Conservation (phyloP, 1,140 invertebrate genomes). For the Akabosia matsudoensis region DNA sequence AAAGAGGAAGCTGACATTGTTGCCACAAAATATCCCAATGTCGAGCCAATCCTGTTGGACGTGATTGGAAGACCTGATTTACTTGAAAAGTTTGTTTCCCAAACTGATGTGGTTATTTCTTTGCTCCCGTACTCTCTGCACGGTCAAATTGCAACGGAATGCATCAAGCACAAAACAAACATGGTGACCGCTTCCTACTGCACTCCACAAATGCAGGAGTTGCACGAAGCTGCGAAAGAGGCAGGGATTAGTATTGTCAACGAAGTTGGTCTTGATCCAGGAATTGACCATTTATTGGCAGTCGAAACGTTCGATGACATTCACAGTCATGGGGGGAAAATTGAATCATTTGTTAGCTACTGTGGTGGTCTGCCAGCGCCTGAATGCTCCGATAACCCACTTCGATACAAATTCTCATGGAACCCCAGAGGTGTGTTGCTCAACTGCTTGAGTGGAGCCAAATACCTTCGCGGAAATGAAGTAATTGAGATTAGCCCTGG, state of each 20-base stretch:
- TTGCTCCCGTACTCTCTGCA: conserved; percentile 91
- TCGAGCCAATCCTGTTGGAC: conserved; percentile 77
- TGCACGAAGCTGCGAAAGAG: conserved; percentile 75
- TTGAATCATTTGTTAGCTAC: conserved; percentile 93
- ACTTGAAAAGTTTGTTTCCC: conserved; percentile 66
- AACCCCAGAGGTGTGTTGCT: conserved; percentile 84
- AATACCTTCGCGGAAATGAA: conserved; percentile 80
- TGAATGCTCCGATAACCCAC: conserved; percentile 87
- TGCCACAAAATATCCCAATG: conserved; percentile 70
- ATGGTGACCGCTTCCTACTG: conserved; percentile 97
- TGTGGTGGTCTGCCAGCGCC: conserved; percentile 81
- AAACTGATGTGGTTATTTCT: conserved; percentile 81
- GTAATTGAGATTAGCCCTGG: conserved; percentile 86
- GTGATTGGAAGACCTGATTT: conserved; percentile 68
- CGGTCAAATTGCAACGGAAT: conserved; percentile 73
- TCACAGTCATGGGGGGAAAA: conserved; percentile 71
- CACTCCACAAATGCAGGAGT: conserved; percentile 71
- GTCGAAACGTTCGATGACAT: conserved; percentile 94
- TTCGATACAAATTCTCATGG: conserved; percentile 98
- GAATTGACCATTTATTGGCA: conserved; percentile 95
- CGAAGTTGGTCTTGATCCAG: conserved; percentile 95
- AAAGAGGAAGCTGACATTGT: conserved; percentile 83
- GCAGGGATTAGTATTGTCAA: conserved; percentile 88
- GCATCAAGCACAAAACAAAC: conserved; percentile 79
- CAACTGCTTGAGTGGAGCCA: conserved; percentile 83